A percentile compares a stretch with the other conserved stretches of the same genome.
Evolutionary conservation across 2,797 vertebrate species (phyloP).

Genomic region (Otolemur crassicaudatus): DNA sequence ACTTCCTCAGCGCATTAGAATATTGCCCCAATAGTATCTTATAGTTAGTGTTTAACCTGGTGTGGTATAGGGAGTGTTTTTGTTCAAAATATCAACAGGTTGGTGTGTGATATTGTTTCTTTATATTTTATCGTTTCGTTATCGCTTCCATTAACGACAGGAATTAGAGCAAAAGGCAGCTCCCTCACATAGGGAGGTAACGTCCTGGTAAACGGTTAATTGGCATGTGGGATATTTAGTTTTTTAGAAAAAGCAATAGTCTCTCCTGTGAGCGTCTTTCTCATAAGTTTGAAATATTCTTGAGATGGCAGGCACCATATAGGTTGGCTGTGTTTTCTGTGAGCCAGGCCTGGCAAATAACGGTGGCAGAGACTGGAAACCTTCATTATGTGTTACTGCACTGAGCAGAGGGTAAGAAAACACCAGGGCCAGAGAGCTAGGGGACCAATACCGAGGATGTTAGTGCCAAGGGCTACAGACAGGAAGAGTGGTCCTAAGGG

Average conservation of each 20-base stretch:
- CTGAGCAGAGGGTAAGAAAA: not conserved
- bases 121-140: slow-evolving; percentile 41
- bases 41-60: slow-evolving; percentile 64
- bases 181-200: not conserved
- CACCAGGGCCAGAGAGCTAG: not conserved
- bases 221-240: not conserved
- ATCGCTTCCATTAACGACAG: not conserved
- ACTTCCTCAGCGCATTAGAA: slow-evolving; percentile 71
- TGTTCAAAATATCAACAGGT: slow-evolving; percentile 86
- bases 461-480: not conserved
- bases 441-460: not conserved
- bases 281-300: not conserved
- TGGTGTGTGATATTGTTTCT: slow-evolving; percentile 71
- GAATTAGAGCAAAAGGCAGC: not conserved
- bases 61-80: slow-evolving; percentile 20
- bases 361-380: not conserved
- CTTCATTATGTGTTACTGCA: not conserved
- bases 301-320: not conserved
- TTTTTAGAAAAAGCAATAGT: not conserved
- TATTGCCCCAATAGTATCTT: slow-evolving; percentile 37
- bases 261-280: not conserved
- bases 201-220: no score
- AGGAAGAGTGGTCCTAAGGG: not conserved
- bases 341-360: not conserved
- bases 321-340: slow-evolving; percentile 4